Evolutionary conservation across 2,888 invertebrate genomes (phyloP).

Genomic region (Aleiodes alternator): DNA sequence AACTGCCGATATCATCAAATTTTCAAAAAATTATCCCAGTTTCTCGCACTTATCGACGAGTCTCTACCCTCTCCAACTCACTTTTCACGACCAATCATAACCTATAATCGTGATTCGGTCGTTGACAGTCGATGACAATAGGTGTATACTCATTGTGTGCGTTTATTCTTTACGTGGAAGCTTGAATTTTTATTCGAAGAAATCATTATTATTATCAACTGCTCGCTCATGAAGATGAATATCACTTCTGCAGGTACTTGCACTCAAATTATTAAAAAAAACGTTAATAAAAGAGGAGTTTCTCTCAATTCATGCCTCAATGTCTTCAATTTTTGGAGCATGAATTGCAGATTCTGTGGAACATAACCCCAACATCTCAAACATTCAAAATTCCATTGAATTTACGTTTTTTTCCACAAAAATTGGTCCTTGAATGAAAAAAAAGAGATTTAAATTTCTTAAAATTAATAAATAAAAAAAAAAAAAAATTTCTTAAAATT

Average conservation of each 20-base stretch:
- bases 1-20: no score
- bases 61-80: no score
- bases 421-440: not conserved
- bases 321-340: constrained; percentile 41
- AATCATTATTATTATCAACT: not conserved
- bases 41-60: no score
- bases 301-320: constrained; percentile 5
- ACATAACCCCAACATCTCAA: constrained; percentile 64
- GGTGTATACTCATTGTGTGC: no score
- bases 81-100: no score
- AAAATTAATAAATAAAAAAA: no score
- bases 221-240: constrained; percentile 67
- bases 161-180: no score
- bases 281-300: not conserved
- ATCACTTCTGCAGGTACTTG: constrained; percentile 74
- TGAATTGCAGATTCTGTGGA: constrained; percentile 69
- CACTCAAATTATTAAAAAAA: constrained; percentile 2
- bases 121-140: no score
- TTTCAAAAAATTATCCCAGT: no score
- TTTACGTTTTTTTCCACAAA: not conserved
- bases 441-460: not conserved
- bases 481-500: not conserved
- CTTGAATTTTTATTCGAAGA: no score
- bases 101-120: no score
- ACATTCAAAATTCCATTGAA: not conserved